Evolutionary conservation across 2,113 vertebrate species (phyloP), one percentile per base, ranked within the genome.

Genomic region (Eupsittula cactorum): DNA sequence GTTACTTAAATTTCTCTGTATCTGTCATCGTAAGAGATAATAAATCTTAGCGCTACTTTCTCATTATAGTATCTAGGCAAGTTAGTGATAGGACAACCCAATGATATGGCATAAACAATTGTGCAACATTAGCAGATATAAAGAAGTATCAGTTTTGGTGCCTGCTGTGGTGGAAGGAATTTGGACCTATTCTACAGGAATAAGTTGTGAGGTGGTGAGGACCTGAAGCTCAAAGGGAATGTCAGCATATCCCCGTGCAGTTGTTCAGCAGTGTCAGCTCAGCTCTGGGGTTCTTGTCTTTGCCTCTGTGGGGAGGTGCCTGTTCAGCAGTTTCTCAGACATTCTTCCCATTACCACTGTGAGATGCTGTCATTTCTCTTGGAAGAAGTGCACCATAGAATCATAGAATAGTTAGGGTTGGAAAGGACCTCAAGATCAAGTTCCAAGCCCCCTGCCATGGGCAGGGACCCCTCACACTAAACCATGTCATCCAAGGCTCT

Each of bases 321-420:
- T 52, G 23, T 27, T 74, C 52, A 92, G 39, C 44, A 93, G 31
- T 88, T 82, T 65, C 53, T 92, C 27, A 69, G 78, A 21, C 21
- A 21, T 80, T 1, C 3, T 25, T 74, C 31, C 39, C 1, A 2
- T 73, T 29, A 60, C 33, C 0, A 0, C 50, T 70, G 28, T 46
- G 37, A 46, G 67, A 31, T 44, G 44, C 24, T 76, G 35, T 60
- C 18, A 28, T 80, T 74, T 80, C 46, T 89, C 60, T 46, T 9
- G 7, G 44, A 82, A 69, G 63, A 47, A n/a, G 7, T 11, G 17
- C 1, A 0, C 17, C n/a, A 10, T 55, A 55, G 52, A 55, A 31
- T 55, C 52, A 55, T 55, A 55, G 53, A 55, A 55, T 33, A 55
- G 53, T 55, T 55, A 31, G 18, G 18, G 31, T 33, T 55, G 53